phyloP scores from a whole-genome alignment of 2,888 invertebrate species.

The Thecocarcelia acutangulata region DNA sequence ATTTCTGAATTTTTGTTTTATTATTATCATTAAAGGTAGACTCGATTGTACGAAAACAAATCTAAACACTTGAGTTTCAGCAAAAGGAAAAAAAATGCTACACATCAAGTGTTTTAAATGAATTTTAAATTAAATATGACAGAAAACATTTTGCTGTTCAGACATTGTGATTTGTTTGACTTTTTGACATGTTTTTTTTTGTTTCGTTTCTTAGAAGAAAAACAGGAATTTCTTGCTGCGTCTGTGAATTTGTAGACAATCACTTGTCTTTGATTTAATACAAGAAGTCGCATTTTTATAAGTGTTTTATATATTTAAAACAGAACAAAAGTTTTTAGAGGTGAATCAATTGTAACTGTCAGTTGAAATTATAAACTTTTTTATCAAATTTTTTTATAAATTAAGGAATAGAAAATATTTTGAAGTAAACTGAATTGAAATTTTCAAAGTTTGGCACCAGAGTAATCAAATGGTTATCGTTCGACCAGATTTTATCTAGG shows the following conservation, averaged over 20 bases:
- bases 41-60: slow-evolving; percentile 5
- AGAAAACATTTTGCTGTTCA: slow-evolving; percentile 50
- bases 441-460: too few relatives aligned
- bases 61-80: slow-evolving; percentile 26
- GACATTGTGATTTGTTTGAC: slow-evolving; percentile 52
- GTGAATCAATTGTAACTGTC: too few relatives aligned
- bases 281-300: not conserved
- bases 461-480: too few relatives aligned
- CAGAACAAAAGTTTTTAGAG: too few relatives aligned
- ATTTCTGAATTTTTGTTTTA: slow-evolving; percentile 15
- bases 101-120: slow-evolving; percentile 58
- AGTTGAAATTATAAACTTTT: too few relatives aligned
- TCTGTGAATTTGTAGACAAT: slow-evolving; percentile 27
- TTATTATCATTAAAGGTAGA: slow-evolving; percentile 48
- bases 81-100: not conserved
- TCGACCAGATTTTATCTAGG: too few relatives aligned
- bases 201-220: not conserved
- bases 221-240: not conserved
- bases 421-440: too few relatives aligned
- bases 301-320: too few relatives aligned
- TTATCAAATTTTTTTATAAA: too few relatives aligned
- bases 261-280: slow-evolving; percentile 21
- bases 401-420: too few relatives aligned
- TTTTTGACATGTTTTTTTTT: slow-evolving; percentile 50
- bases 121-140: slow-evolving; percentile 68